A percentile compares a stretch with the other conserved stretches of the same genome.
phyloP scores from a whole-genome alignment of 2,888 invertebrate genomes.

The Lithophane socia region DNA sequence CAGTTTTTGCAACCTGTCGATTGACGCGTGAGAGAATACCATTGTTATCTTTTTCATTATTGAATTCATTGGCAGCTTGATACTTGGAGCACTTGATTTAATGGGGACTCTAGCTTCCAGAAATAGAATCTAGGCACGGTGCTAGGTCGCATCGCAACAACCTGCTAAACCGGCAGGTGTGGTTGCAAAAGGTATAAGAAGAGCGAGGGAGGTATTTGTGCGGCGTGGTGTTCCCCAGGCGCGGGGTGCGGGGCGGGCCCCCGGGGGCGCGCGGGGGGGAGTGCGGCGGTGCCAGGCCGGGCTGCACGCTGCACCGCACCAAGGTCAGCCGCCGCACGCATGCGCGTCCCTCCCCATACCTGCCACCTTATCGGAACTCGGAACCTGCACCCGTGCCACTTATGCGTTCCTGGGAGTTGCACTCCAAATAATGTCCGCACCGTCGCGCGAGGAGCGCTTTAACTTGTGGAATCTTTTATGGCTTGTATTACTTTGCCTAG shows the following conservation, averaged over 20 bases:
- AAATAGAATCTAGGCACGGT: slow-evolving; percentile 85
- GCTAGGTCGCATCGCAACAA: slow-evolving; percentile 84
- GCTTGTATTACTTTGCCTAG: slow-evolving; percentile 12
- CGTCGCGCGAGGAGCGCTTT: slow-evolving; percentile 21
- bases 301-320: slow-evolving; percentile 89
- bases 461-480: slow-evolving; percentile 45
- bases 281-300: slow-evolving; percentile 69
- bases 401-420: slow-evolving; percentile 82
- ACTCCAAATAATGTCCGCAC: slow-evolving; percentile 75
- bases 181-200: slow-evolving; percentile 78
- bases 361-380: slow-evolving; percentile 69
- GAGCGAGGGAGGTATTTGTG: slow-evolving; percentile 76
- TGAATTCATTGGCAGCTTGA: slow-evolving; percentile 40
- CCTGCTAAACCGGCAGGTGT: slow-evolving; percentile 88
- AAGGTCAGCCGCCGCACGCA: slow-evolving; percentile 89
- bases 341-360: slow-evolving; percentile 79
- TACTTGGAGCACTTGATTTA: slow-evolving; percentile 56
- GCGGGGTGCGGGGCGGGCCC: slow-evolving; percentile 62
- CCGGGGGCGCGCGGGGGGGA: slow-evolving; percentile 59
- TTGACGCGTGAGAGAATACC: slow-evolving; percentile 44
- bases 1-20: slow-evolving; percentile 47
- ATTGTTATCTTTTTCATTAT: slow-evolving; percentile 55
- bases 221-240: slow-evolving; percentile 74
- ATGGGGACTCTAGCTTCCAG: slow-evolving; percentile 76
- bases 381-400: slow-evolving; percentile 78